Evolutionary conservation across 2,888 invertebrate genomes (phyloP).

Genomic region (Bombylius major): DNA sequence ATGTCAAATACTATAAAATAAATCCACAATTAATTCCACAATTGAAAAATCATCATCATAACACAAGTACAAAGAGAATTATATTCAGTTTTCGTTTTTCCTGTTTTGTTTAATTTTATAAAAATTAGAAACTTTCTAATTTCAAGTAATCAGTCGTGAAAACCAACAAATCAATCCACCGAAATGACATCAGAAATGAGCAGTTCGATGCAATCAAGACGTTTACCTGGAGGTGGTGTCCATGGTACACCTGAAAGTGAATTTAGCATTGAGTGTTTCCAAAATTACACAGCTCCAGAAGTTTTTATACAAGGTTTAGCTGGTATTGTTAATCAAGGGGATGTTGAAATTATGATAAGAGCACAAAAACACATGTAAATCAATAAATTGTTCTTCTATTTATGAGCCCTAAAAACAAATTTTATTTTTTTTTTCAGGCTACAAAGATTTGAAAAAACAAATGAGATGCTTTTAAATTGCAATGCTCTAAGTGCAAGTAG

Average conservation of each 20-base stretch:
- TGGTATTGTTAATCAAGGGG: slow-evolving; percentile 81
- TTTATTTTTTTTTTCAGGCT: slow-evolving; percentile 48
- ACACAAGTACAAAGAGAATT: no score
- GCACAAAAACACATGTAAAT: slow-evolving; percentile 85
- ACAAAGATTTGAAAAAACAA: slow-evolving; percentile 94
- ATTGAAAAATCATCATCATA: no score
- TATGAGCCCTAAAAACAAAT: neutral
- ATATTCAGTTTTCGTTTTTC: no score
- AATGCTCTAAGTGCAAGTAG: slow-evolving; percentile 85
- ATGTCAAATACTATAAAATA: no score
- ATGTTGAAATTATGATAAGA: slow-evolving; percentile 77
- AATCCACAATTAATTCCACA: no score
- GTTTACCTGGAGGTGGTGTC: slow-evolving; percentile 15
- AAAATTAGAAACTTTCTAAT: no score
- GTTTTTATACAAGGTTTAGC: slow-evolving; percentile 87
- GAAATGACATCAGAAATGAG: slow-evolving; percentile 21
- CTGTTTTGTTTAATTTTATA: no score
- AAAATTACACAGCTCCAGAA: slow-evolving; percentile 81
- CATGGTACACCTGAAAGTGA: slow-evolving; percentile 22
- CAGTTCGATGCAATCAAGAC: slow-evolving; percentile 20
- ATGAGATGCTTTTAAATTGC: slow-evolving; percentile 96
- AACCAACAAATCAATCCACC: no score
- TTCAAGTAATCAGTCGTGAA: no score
- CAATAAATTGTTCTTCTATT: neutral
- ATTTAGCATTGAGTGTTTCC: slow-evolving; percentile 71